phyloP scores from a whole-genome alignment of 1,140 invertebrate genomes.

The Heliothis virescens region DNA sequence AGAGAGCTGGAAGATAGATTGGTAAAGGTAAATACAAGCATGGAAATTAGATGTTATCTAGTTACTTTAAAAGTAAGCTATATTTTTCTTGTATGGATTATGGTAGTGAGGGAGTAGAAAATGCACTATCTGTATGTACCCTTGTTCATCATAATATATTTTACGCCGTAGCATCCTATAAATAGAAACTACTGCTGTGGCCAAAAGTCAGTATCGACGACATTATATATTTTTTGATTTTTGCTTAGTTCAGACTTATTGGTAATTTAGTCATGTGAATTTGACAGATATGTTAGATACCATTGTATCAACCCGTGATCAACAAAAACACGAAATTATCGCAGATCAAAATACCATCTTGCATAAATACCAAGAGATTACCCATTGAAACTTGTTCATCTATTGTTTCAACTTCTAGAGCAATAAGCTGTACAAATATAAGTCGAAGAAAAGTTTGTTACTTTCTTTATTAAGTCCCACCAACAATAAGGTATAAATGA shows the following conservation, averaged over 20 bases:
- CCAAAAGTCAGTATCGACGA: no score
- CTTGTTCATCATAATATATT: no score
- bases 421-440: constrained; percentile 12
- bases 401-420: neutral
- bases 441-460: neutral
- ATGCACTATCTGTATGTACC: no score
- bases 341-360: neutral
- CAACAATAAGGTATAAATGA: neutral
- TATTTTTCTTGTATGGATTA: no score
- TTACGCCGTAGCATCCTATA: no score
- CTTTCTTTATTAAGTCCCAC: neutral
- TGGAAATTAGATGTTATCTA: no score
- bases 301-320: neutral
- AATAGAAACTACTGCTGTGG: no score
- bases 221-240: neutral
- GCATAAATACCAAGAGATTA: constrained; percentile 5
- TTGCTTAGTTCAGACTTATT: neutral
- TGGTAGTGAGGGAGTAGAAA: no score
- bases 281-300: neutral
- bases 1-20: constrained; percentile 90
- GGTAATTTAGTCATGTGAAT: neutral
- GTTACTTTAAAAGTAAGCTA: no score
- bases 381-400: neutral
- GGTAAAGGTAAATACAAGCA: neutral
- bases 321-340: neutral